Percentiles rank a stretch among this genome's conserved stretches.
These are phyloP conservation scores for Typhlichthys eigenmanni DNA, from an alignment of 2,797 vertebrate genomes.

Conservation along the genomic window DNA sequence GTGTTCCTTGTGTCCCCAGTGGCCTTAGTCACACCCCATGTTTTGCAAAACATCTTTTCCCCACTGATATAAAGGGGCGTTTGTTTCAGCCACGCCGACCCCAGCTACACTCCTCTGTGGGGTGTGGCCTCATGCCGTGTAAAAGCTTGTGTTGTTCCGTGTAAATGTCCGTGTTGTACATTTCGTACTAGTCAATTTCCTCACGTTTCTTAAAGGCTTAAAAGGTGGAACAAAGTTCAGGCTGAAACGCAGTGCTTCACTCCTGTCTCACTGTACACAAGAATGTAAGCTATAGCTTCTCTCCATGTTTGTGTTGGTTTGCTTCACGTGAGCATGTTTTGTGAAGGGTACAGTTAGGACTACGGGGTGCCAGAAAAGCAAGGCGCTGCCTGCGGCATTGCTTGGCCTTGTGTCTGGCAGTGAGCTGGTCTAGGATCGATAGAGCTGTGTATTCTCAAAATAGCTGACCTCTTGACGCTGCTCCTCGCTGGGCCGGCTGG, in stretches of 20 bases:
- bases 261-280: not conserved
- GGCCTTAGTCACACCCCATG: not conserved
- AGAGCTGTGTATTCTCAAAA: conserved; percentile 10
- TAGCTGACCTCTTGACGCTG: conserved; percentile 7
- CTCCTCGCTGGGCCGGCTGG: conserved; percentile 24
- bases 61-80: conserved; percentile 9
- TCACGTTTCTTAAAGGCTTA: not conserved
- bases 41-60: conserved; percentile 8
- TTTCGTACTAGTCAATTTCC: conserved; percentile 14
- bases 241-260: not conserved
- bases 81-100: conserved; percentile 31
- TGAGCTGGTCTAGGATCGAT: conserved; percentile 31
- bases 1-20: conserved; percentile 3
- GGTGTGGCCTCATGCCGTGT: conserved; percentile 23
- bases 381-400: not conserved
- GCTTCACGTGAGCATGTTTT: not conserved
- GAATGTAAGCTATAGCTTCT: not conserved
- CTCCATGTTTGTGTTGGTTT: not conserved
- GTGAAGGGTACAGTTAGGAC: not conserved
- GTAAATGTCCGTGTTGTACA: conserved; percentile 30
- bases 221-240: conserved; percentile 2
- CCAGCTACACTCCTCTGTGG: conserved; percentile 13
- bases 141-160: conserved; percentile 33
- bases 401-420: not conserved
- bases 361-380: not conserved